Conservation (phyloP, 2,113 vertebrate genomes). For the Phyllostomus discolor region DNA sequence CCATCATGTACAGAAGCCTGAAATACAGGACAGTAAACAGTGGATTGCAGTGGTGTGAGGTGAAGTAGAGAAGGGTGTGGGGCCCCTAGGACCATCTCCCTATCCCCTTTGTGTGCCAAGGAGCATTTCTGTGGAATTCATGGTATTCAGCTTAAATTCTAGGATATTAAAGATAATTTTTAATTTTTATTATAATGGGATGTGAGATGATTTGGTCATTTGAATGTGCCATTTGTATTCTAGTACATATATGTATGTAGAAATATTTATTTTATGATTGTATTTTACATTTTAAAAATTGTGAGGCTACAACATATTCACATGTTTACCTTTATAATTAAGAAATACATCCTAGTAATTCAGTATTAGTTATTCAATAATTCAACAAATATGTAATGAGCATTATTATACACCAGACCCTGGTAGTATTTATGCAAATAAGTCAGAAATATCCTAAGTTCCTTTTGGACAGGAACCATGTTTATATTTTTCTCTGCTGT, state of each 20-base stretch:
- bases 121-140: not conserved
- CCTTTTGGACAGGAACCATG: not conserved
- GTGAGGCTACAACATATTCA: not conserved
- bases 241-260: not conserved
- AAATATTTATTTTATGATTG: not conserved
- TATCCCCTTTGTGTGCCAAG: not conserved
- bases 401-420: not conserved
- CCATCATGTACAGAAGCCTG: not conserved
- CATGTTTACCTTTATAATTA: not conserved
- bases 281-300: not conserved
- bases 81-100: too few species aligned
- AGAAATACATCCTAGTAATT: not conserved
- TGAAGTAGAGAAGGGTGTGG: not conserved
- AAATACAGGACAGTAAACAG: not conserved
- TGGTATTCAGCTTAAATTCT: not conserved
- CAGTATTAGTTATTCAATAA: not conserved
- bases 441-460: not conserved
- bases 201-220: not conserved
- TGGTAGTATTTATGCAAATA: not conserved
- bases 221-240: not conserved
- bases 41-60: not conserved
- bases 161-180: not conserved
- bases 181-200: not conserved
- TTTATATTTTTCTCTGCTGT: not conserved
- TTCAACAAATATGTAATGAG: not conserved